Conservation (phyloP, 1,140 invertebrate species). For the Tachypleus tridentatus region DNA sequence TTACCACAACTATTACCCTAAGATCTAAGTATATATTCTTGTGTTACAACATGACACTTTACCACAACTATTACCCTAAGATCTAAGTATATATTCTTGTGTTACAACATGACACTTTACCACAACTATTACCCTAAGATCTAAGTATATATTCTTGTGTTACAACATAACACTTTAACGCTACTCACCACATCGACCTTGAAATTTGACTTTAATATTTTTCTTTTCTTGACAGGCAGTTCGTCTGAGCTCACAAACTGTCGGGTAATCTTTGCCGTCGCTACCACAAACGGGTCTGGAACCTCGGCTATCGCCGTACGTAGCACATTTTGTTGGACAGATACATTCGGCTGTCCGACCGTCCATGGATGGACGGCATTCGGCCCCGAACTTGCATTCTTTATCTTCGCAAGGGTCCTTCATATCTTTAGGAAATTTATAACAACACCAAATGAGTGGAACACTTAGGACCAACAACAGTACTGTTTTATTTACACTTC, state of each 20-base stretch:
- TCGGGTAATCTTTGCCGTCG: conserved; percentile 42
- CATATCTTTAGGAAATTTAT: conserved; percentile 49
- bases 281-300: conserved; percentile 55
- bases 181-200: conserved; percentile 75
- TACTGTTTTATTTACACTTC: no score
- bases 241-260: conserved; percentile 63
- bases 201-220: conserved; percentile 69
- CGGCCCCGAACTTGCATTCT: conserved; percentile 56
- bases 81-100: no score
- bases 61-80: no score
- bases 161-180: no score
- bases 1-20: no score
- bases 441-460: conserved; percentile 25
- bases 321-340: conserved; percentile 58
- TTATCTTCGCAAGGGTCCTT: conserved; percentile 60
- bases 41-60: no score
- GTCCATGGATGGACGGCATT: conserved; percentile 58
- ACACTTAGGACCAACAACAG: no score
- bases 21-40: no score
- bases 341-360: conserved; percentile 55
- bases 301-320: conserved; percentile 60
- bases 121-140: no score
- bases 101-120: no score
- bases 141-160: no score
- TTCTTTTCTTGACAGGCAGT: conserved; percentile 56